Percentiles rank a stretch among this genome's conserved stretches.
Conservation (phyloP, 2,888 invertebrate species). For the Pheosia gnoma region DNA sequence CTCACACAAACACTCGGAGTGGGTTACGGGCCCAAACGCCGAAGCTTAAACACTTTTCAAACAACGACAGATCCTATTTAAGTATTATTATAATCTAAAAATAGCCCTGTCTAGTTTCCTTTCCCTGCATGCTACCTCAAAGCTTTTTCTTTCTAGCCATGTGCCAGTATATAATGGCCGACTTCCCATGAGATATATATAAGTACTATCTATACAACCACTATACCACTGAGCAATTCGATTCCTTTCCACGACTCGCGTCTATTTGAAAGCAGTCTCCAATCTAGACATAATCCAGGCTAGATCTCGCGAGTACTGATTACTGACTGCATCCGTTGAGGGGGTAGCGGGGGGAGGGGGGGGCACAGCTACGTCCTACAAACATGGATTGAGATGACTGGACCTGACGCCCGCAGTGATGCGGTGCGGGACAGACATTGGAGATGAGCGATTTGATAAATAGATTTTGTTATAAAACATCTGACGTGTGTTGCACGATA, state of each 20-base stretch:
- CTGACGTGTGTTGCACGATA: no score
- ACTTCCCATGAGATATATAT: no score
- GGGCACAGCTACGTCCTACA: conserved; percentile 50
- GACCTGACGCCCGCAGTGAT: conserved; percentile 59
- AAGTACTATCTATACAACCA: neutral
- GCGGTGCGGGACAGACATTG: conserved; percentile 29
- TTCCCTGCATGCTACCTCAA: no score
- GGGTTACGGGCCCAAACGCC: no score
- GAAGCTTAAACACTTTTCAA: no score
- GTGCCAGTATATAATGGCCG: no score
- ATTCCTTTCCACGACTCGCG: neutral
- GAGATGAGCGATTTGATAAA: conserved; percentile 10
- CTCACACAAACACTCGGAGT: no score
- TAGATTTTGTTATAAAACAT: no score
- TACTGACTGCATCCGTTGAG: conserved; percentile 45
- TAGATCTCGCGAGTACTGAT: conserved; percentile 51
- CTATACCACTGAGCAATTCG: neutral
- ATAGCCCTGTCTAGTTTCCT: no score
- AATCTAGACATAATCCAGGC: conserved; percentile 21
- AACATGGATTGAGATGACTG: conserved; percentile 69
- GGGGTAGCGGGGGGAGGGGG: conserved; percentile 32
- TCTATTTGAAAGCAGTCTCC: conserved; percentile 2
- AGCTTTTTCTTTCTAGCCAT: no score
- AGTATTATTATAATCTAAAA: no score
- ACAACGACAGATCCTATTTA: no score